phyloP scores from a whole-genome alignment of 2,113 vertebrate genomes.

The Struthio camelus region DNA sequence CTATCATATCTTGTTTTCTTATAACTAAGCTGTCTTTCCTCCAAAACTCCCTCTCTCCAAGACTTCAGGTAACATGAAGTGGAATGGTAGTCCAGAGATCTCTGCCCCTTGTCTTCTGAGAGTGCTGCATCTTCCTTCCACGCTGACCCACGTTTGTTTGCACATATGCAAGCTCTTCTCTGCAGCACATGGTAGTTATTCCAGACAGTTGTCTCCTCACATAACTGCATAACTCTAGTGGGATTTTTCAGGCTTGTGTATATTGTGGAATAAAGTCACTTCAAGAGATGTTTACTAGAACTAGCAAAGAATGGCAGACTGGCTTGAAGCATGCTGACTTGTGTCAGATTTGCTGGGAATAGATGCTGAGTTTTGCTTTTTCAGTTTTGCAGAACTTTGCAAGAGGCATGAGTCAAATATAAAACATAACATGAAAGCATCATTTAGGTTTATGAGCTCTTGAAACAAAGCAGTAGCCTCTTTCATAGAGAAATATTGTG shows the following conservation, averaged over 20 bases:
- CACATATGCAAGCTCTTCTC: background rate
- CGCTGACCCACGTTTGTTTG: background rate
- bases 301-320: background rate
- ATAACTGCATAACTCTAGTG: background rate
- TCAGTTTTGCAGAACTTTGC: background rate
- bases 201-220: background rate
- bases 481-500: background rate
- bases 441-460: background rate
- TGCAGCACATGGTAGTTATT: background rate
- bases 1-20: background rate
- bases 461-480: background rate
- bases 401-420: background rate
- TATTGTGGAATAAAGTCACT: background rate
- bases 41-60: too few relatives aligned
- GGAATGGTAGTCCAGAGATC: background rate
- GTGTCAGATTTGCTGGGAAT: background rate
- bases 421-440: background rate
- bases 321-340: background rate
- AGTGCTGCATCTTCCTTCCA: accelerated
- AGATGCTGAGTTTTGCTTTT: background rate
- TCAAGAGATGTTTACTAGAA: background rate
- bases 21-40: background rate
- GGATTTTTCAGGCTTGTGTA: background rate
- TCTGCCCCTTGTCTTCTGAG: accelerated
- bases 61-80: background rate